Conservation (phyloP, 2,113 vertebrate genomes). For the Odontesthes bonariensis region DNA sequence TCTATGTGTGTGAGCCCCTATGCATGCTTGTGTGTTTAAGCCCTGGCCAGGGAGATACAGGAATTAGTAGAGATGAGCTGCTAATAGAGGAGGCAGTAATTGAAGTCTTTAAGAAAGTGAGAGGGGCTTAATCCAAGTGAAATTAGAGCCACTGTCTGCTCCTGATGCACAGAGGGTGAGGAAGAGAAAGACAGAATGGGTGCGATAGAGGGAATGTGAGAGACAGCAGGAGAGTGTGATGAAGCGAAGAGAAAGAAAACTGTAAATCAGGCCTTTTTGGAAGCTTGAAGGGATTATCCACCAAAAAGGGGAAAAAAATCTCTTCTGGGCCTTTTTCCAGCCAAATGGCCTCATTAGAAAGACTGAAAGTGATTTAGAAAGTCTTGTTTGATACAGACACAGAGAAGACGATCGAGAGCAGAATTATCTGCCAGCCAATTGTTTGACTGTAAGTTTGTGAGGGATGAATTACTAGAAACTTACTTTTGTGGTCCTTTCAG, state of each 20-base stretch:
- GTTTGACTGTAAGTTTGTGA: conserved; percentile 50
- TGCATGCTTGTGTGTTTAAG: conserved; percentile 60
- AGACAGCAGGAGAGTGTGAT: conserved; percentile 63
- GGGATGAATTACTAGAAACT: conserved; percentile 58
- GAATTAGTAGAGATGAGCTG: conserved; percentile 80
- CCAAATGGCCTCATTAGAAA: conserved; percentile 65
- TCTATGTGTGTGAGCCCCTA: conserved; percentile 19
- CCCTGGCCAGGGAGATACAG: conserved; percentile 79
- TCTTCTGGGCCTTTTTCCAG: conserved; percentile 55
- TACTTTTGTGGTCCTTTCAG: conserved; percentile 35
- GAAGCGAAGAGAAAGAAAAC: conserved; percentile 71
- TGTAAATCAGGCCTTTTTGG: conserved; percentile 77
- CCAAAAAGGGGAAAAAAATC: conserved; percentile 46
- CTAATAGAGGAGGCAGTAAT: conserved; percentile 81
- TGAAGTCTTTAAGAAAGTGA: conserved; percentile 84
- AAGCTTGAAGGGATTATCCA: conserved; percentile 74
- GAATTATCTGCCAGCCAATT: conserved; percentile 57
- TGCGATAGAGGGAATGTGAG: conserved; percentile 41
- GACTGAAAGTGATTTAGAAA: conserved; percentile 54
- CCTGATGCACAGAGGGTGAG: conserved; percentile 55
- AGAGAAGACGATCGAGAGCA: conserved; percentile 32
- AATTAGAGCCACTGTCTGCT: conserved; percentile 77
- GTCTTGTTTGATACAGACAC: conserved; percentile 51
- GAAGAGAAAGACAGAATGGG: conserved; percentile 46
- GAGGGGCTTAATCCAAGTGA: conserved; percentile 78